phyloP scores from a whole-genome alignment of 2,797 vertebrate genomes.

The Botia almorhae region DNA sequence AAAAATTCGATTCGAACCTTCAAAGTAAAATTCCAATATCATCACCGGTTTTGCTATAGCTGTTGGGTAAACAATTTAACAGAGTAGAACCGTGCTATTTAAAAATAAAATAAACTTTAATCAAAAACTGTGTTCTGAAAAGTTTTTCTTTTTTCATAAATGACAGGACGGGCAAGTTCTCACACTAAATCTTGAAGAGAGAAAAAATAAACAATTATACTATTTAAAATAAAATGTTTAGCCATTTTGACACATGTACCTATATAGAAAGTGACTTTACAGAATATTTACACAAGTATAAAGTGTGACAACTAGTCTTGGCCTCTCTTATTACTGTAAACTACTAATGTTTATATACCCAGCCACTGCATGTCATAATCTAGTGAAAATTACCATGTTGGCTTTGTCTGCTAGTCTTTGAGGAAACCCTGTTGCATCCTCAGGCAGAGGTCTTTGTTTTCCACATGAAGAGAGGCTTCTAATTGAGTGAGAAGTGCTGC shows the following conservation, averaged over 20 bases:
- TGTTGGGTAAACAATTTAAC: not conserved
- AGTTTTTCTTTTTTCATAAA: too few relatives aligned
- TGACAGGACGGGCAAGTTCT: too few relatives aligned
- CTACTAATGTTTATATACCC: not conserved
- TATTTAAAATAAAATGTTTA: too few relatives aligned
- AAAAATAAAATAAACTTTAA: too few relatives aligned
- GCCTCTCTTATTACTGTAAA: not conserved
- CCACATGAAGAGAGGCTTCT: slow-evolving; percentile 21
- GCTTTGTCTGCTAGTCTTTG: slow-evolving; percentile 30
- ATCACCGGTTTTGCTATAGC: not conserved
- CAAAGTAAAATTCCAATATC: not conserved
- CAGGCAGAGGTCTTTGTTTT: slow-evolving; percentile 34
- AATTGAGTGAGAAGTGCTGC: slow-evolving; percentile 42
- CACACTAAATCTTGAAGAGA: too few relatives aligned
- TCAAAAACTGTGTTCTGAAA: too few relatives aligned
- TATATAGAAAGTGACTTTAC: too few relatives aligned
- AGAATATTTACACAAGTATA: not conserved
- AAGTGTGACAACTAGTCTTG: not conserved
- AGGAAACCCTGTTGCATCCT: slow-evolving; percentile 24
- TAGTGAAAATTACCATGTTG: not conserved
- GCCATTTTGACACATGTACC: too few relatives aligned
- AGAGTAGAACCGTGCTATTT: too few relatives aligned
- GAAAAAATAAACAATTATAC: too few relatives aligned
- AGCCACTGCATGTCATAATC: not conserved
- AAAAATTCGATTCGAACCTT: not conserved